A percentile compares a stretch with the other conserved stretches of the same genome.
phyloP scores from a whole-genome alignment of 2,113 vertebrate genomes.

The Leptodactylus fuscus region DNA sequence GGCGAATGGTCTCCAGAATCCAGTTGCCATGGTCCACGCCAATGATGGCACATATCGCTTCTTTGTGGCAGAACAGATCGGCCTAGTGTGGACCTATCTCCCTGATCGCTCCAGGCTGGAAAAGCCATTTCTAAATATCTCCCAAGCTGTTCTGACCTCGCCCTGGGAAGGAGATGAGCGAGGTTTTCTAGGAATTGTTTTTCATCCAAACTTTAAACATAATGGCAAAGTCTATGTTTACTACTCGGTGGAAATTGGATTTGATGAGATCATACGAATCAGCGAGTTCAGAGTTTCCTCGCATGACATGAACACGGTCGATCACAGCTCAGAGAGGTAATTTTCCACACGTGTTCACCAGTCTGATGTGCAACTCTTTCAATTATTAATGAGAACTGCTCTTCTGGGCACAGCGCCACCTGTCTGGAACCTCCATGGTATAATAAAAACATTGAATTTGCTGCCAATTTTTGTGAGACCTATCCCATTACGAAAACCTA shows the following conservation, averaged over 20 bases:
- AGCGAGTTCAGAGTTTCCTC: conserved; percentile 90
- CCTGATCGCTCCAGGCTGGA: conserved; percentile 80
- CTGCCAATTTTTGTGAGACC: neutral
- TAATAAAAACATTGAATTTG: neutral
- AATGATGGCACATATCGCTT: conserved; percentile 90
- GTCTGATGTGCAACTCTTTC: conserved; percentile 6
- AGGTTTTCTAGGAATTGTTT: conserved; percentile 89
- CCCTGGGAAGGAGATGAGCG: conserved; percentile 96
- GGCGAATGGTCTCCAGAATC: conserved; percentile 88
- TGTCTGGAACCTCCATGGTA: neutral
- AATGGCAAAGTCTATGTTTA: conserved; percentile 91
- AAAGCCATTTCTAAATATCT: conserved; percentile 91
- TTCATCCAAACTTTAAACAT: conserved; percentile 88
- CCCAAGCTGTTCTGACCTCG: conserved; percentile 86
- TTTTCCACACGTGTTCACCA: conserved; percentile 2
- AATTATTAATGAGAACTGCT: conserved; percentile 26
- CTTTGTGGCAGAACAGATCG: conserved; percentile 93
- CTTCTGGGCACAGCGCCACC: conserved; percentile 23
- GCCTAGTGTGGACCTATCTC: conserved; percentile 93
- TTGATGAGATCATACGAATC: conserved; percentile 89
- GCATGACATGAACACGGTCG: conserved; percentile 85
- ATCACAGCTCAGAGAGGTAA: conserved; percentile 93
- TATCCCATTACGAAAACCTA: neutral
- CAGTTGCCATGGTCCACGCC: conserved; percentile 92
- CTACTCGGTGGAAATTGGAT: conserved; percentile 86